Evolutionary conservation across 2,113 vertebrate species (phyloP).

Genomic region (Siniperca knerii): DNA sequence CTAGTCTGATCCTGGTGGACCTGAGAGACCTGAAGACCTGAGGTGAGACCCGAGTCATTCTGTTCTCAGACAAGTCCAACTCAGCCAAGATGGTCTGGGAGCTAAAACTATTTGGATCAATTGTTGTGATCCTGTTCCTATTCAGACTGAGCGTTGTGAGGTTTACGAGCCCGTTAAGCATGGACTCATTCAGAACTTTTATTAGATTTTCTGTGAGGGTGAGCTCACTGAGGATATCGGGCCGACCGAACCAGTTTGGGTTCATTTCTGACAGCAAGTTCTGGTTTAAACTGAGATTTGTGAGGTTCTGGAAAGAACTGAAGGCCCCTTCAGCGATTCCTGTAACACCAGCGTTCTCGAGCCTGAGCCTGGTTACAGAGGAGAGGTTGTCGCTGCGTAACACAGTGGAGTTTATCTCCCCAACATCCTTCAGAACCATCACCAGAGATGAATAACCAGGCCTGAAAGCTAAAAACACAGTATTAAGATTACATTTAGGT

Average conservation of each 20-base stretch:
- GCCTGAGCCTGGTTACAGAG: constrained; percentile 71
- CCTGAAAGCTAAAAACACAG: constrained; percentile 61
- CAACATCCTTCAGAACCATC: constrained; percentile 40
- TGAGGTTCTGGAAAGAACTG: constrained; percentile 66
- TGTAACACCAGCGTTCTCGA: constrained; percentile 52
- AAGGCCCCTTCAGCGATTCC: constrained; percentile 70
- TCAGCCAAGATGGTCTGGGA: constrained; percentile 48
- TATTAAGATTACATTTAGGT: background rate
- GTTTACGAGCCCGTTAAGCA: constrained; percentile 49
- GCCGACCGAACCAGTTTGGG: constrained; percentile 76
- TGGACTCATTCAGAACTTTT: constrained; percentile 26
- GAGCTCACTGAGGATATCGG: constrained; percentile 57
- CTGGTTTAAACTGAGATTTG: constrained; percentile 61
- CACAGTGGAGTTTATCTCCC: constrained; percentile 69
- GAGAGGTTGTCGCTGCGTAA: constrained; percentile 68
- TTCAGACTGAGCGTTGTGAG: constrained; percentile 71
- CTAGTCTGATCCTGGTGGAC: constrained; percentile 62
- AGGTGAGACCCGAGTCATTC: constrained; percentile 66
- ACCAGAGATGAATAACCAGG: constrained; percentile 63
- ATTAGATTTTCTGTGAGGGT: constrained; percentile 69
- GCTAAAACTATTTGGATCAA: constrained; percentile 61
- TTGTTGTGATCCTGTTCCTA: constrained; percentile 68
- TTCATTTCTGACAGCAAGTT: constrained; percentile 69
- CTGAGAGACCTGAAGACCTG: constrained; percentile 59
- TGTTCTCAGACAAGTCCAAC: constrained; percentile 82